Base-by-base conservation (phyloP, 2,888 invertebrate species). In the Smittia sp. region DNA sequence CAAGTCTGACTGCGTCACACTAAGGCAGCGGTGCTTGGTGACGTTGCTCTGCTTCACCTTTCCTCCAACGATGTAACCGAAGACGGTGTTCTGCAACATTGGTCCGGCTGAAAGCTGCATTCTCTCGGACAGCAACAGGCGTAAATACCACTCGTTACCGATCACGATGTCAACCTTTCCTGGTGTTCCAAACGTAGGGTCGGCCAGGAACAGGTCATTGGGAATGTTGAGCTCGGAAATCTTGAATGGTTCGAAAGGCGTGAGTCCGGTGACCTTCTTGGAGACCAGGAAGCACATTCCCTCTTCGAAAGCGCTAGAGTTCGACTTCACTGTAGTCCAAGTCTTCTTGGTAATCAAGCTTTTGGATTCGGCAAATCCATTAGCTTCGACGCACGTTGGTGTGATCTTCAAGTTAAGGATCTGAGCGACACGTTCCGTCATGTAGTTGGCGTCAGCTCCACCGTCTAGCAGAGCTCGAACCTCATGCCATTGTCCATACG, bases 31-130 rank as follows among this genome's bases (percentile, higher is more conserved):
- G 2, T 38, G 22, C 15, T 68, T 7, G 1, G 24, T 32, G 32
- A 3, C 9, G 32, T 6, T 32, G 3, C 3, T 41, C 15, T 3
- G 6, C 20, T 32, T 7, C 39, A 6, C 4, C 4, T 38, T 15
- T 2, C 70, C 70, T 9, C 1, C 27, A 9, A 70, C 24, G 13
- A 70, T 32, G 52, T 27, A 70, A 13, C 70, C 54, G 11, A 70
- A 27, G 2, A 18, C 27, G 1, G 54, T 70, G 46, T 32, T 52
- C 7, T 13, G 15, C 24, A 70, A 27, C 4, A 32, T 4, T 11
- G 70, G 70, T 4, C 22, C 13, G n/a, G n/a, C 54, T 1, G 9
- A 3, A 20, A 9, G 1, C 15, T 27, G n/a, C 4, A 70, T 52
- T 22, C 52, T 70, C 3, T 24, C 54, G 13, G 20, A 4, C 18